phyloP scores from a whole-genome alignment of 1,140 invertebrate genomes.

The Macrobrachium rosenbergii region DNA sequence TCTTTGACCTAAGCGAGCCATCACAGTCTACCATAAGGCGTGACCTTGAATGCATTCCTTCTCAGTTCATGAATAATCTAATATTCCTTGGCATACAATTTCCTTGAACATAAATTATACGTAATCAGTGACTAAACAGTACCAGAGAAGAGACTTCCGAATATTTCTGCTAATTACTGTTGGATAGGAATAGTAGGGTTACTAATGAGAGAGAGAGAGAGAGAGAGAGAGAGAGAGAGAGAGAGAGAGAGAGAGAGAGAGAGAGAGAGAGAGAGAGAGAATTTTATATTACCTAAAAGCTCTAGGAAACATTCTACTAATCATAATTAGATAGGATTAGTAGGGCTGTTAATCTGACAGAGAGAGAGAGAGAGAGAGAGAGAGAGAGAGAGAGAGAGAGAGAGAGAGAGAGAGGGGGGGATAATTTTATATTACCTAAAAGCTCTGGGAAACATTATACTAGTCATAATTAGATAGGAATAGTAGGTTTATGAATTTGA shows the following conservation, averaged over 20 bases:
- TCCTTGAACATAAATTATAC: no score
- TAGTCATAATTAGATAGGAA: neutral
- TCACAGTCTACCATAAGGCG: no score
- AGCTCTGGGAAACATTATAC: neutral
- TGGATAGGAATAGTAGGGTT: neutral
- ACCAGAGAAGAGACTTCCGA: neutral
- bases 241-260: no score
- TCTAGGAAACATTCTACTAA: neutral
- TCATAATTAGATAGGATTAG: neutral
- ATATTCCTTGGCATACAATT: no score
- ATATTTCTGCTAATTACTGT: neutral
- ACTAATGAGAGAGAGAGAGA: slow-evolving; percentile 10
- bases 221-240: slow-evolving; percentile 23
- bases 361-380: no score
- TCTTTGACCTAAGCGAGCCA: no score
- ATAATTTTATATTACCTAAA: neutral
- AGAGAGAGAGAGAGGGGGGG: slow-evolving; percentile 15
- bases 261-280: slow-evolving; percentile 13
- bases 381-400: slow-evolving; percentile 21
- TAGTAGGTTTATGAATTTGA: neutral
- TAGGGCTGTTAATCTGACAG: neutral
- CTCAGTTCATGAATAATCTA: no score
- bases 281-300: neutral
- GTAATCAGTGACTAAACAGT: neutral
- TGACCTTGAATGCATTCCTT: no score